Base-by-base conservation (phyloP, 2,888 invertebrate species). In the Deilephila elpenor region DNA sequence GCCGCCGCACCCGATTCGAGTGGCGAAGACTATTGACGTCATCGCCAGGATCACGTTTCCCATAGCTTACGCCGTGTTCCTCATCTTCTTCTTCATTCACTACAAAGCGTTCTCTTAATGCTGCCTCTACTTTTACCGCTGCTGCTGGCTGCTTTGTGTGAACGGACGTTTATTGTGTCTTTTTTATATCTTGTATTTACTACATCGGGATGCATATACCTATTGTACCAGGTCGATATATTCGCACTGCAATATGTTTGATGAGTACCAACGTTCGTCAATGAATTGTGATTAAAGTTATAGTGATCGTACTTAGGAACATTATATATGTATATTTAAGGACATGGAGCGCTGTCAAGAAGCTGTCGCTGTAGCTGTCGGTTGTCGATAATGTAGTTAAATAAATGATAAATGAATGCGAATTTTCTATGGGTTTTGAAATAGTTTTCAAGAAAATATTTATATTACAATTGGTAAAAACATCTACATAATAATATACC, bases 61-160 rank as follows among this genome's bases (percentile, higher is more conserved):
- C 84, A 97, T 97, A 84, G 98, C 98, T 88, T 98, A 98, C 94
- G 97, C 98, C 89, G 97, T 98, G 91, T 98, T 98, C 95, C 96
- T 98, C 88, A 97, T 98, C 91, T 98, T 98, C 95, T 98, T 98
- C 96, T 98, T 98, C 95, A 97, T 98, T 88, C 98, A 98, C 95
- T 98, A 98, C 95, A 98, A 98, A 94, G 97, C 97, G 94, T 97
- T 97, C 90, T 96, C 96, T 94, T 96, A 96, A 95, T 95, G 90
- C 90, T 88, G 89, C 88, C 89, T 86, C 80, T 74, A 79, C 81
- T 76, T 81, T 75, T 75, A 78, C 80, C 76, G 84, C 84, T 81
- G 79, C 84, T 81, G 85, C 86, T 83, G 85, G 85, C 87, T 81
- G 89, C 90, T 89, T 91, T 79, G 82, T 82, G 86, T 86, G 84